Evolutionary conservation across 37 sponge, comb jelly and placozoan species (phyloP).

Genomic region (Beroe ovata): DNA sequence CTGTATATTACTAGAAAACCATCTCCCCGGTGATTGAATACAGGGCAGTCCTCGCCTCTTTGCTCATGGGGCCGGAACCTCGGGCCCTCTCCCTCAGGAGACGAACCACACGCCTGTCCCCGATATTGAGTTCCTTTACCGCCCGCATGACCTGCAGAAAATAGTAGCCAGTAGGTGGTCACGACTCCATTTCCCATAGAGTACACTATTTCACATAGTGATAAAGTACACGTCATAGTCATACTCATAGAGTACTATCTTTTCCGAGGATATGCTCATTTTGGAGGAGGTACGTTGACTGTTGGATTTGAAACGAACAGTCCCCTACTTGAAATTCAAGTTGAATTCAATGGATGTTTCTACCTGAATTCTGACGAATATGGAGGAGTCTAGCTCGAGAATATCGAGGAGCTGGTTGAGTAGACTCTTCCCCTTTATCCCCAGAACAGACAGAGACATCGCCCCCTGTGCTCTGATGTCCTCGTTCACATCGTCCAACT

Average conservation of each 20-base stretch:
- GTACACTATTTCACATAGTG: no score
- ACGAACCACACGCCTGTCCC: conserved; percentile 21
- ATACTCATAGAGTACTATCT: no score
- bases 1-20: not conserved
- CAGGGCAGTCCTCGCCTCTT: conserved; percentile 23
- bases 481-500: conserved; percentile 61
- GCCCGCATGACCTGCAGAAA: conserved; percentile 46
- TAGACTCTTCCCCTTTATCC: conserved; percentile 63
- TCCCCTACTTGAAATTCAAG: no score
- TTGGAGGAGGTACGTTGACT: no score
- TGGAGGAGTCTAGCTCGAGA: conserved; percentile 59
- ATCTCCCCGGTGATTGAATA: conserved; percentile 32
- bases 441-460: conserved; percentile 43
- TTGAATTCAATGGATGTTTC: no score
- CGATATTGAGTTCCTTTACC: conserved; percentile 49
- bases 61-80: conserved; percentile 46
- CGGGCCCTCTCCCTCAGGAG: conserved; percentile 43
- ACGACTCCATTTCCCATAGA: no score
- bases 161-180: no score
- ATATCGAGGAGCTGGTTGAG: conserved; percentile 58
- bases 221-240: no score
- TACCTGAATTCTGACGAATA: conserved; percentile 63
- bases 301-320: no score
- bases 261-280: no score
- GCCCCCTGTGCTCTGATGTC: conserved; percentile 56